Evolutionary conservation across 92 coral and sea anemone species (phyloP), one percentile per base, ranked within the genome.

Genomic region (Parazoanthus swiftii): DNA sequence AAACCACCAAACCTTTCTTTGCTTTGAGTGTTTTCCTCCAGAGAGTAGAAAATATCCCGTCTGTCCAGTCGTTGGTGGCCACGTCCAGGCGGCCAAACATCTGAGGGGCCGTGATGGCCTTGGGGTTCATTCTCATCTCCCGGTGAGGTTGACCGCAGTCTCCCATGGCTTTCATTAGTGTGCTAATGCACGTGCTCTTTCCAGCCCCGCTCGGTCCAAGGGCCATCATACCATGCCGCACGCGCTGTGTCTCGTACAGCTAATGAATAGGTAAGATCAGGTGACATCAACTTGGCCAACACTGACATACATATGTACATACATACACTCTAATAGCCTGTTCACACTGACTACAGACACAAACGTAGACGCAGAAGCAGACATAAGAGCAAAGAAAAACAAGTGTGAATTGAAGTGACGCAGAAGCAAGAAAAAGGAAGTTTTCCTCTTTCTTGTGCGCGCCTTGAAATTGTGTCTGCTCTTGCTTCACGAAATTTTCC

Each of bases 101-200:
- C 90, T 95, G 98, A 29, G 98, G 98, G 20, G 98, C 98, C n/a
- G 98, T 95, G 85, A 95, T 95, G 79, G 98, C 98, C 66, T 95
- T 95, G 10, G 98, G 98, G 66, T 95, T 95, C 98, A 95, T 95
- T 89, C 98, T 91, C 95, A 95, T 88, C 86, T 95, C 98, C 35
- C 98, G 92, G 90, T 95, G 98, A 85, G 98, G 98, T 78, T 94
- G 96, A 43, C 98, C 98, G 72, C 98, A 95, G 88, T 95, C 98
- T 1, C 98, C 98, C 98, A 95, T 95, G 87, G 98, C 98, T 84
- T 95, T 95, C 98, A 95, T 95, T 26, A 95, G 79, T 23, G 88
- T 93, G 90, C 88, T 93, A 36, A 95, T 95, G 81, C 98, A 95
- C 29, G 93, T 85, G 50, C 94, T 90, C 86, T 95, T 95, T 33